Evolutionary conservation across 64 coral and sea anemone genomes (phyloP).

Genomic region (Pachyseris speciosa): DNA sequence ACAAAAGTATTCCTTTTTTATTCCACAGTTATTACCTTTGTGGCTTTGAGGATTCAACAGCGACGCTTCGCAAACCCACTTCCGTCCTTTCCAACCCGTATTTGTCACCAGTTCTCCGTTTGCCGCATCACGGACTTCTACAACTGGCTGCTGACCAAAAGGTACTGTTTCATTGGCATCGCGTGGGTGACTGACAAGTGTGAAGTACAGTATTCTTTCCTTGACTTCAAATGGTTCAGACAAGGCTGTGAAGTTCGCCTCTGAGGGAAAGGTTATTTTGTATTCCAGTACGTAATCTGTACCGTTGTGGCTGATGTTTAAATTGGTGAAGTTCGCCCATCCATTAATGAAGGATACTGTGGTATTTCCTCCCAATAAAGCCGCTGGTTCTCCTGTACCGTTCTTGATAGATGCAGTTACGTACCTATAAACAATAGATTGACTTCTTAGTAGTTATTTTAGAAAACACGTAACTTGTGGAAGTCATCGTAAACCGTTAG

Average conservation of each 20-base stretch:
- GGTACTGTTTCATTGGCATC: slow-evolving; percentile 77
- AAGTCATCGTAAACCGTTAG: too few species aligned
- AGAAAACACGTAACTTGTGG: too few species aligned
- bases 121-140: slow-evolving; percentile 64
- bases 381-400: slow-evolving; percentile 49
- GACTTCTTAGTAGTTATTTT: too few species aligned
- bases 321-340: slow-evolving; percentile 77
- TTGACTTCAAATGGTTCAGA: slow-evolving; percentile 61
- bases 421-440: slow-evolving; percentile 44
- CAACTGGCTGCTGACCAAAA: slow-evolving; percentile 65
- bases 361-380: slow-evolving; percentile 52
- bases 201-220: slow-evolving; percentile 64
- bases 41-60: slow-evolving; percentile 20
- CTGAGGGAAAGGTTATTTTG: slow-evolving; percentile 38
- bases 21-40: slow-evolving; percentile 48
- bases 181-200: slow-evolving; percentile 17
- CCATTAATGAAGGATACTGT: slow-evolving; percentile 47
- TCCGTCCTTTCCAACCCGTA: slow-evolving; percentile 80
- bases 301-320: slow-evolving; percentile 70
- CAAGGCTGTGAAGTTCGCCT: slow-evolving; percentile 19
- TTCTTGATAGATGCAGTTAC: slow-evolving; percentile 61
- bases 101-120: slow-evolving; percentile 65
- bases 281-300: slow-evolving; percentile 64
- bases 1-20: too few species aligned
- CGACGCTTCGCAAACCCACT: slow-evolving; percentile 52